Conservation (phyloP, 2,797 vertebrate genomes). For the Chromis chromis region DNA sequence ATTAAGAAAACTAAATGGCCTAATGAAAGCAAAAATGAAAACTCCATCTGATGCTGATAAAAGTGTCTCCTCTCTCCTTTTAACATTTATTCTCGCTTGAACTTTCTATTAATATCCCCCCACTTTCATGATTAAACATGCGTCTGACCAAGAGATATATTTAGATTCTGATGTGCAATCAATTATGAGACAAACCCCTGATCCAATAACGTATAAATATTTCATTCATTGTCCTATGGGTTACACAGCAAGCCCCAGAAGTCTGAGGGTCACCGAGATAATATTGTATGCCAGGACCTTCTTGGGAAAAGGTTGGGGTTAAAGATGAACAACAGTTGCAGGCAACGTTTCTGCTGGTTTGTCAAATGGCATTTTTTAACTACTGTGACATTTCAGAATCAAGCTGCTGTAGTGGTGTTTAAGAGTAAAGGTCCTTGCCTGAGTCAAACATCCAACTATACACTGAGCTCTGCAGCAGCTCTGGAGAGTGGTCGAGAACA, state of each 20-base stretch:
- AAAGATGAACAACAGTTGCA: slow-evolving; percentile 18
- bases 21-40: neutral
- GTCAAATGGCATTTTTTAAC: slow-evolving; percentile 20
- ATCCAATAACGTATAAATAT: slow-evolving; percentile 12
- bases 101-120: neutral
- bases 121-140: neutral
- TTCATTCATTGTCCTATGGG: slow-evolving; percentile 4
- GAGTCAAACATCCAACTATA: too few species aligned
- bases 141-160: neutral
- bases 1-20: slow-evolving; percentile 15
- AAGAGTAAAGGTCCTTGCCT: neutral
- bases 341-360: slow-evolving; percentile 36
- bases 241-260: neutral
- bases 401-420: neutral
- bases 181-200: slow-evolving; percentile 8
- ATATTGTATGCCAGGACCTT: slow-evolving; percentile 8
- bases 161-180: neutral
- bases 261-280: neutral
- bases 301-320: slow-evolving; percentile 10
- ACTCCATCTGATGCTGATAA: slow-evolving; percentile 3
- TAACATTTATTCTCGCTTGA: neutral
- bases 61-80: neutral
- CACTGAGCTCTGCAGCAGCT: too few species aligned
- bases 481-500: neutral
- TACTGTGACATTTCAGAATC: neutral